Evolutionary conservation across 2,888 invertebrate genomes (phyloP).

Genomic region (Nephrotoma guestfalica): DNA sequence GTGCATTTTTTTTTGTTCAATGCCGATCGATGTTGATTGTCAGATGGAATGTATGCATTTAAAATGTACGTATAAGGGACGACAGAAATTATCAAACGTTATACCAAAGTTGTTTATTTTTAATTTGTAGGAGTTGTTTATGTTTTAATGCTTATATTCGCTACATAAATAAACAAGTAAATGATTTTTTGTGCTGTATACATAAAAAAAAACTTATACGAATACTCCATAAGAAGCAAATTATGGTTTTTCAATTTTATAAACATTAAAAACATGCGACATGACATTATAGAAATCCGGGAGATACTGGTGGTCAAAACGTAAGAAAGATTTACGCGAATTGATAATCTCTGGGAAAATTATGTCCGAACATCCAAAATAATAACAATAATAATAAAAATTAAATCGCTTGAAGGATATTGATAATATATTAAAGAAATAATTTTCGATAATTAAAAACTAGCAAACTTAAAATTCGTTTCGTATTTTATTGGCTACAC

Average conservation of each 20-base stretch:
- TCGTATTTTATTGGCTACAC: neutral
- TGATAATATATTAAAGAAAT: neutral
- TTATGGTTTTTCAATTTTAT: neutral
- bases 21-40: neutral
- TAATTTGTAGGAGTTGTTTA: neutral
- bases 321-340: neutral
- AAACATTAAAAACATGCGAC: neutral
- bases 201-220: neutral
- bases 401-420: neutral
- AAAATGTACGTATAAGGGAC: neutral
- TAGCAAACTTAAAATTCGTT: neutral
- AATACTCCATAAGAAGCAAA: neutral
- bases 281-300: neutral
- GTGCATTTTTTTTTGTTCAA: neutral
- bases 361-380: neutral
- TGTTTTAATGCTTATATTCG: neutral
- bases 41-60: neutral
- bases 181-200: neutral
- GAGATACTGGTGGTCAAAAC: neutral
- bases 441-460: neutral
- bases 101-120: neutral
- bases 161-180: neutral
- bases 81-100: neutral
- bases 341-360: neutral
- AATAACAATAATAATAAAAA: neutral